Evolutionary conservation across 2,888 invertebrate species (phyloP), one percentile per base, ranked within the genome.

Genomic region (Agonum fuliginosum): DNA sequence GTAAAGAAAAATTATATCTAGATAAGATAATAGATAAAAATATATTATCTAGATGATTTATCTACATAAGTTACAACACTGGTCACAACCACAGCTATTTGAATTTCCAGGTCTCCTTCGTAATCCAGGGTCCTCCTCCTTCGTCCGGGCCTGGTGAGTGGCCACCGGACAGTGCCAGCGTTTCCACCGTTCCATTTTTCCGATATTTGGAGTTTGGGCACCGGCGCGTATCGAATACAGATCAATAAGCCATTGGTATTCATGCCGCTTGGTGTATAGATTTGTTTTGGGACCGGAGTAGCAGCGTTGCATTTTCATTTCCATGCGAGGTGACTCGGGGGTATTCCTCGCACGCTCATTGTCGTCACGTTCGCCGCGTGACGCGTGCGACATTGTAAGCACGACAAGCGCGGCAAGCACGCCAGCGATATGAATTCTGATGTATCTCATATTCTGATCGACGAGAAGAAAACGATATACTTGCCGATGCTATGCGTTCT

Each of bases 191-290:
- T n/a, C n/a, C n/a, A 8, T 67, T 24, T 73, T 58, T 54, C 58
- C 58, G 54, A 73, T 73, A 58, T 73, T 73, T 73, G 37, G 12
- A 70, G 69, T 71, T 71, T 48, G 12, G 27, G 22, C 46, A 43
- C n/a, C 19, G 22, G 54, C 48, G 46, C 48, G 51, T 67, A 75
- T 75, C 75, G 75, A 75, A 75, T 75, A 67, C 75, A 67, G 75
- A 75, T 75, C 75, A 75, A 75, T 75, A 75, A 75, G 75, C 51
- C 41, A 79, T 79, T 79, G 78, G 75, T 79, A 79, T 79, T 79
- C 79, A 79, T 79, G 71, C 74, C 78, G 75, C 71, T 75, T 24
- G 19, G 51, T 74, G 78, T 78, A 78, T 79, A 79, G 79, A 79
- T 79, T 79, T 79, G 79, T 79, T 79, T 78, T 78, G 79, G 79